Evolutionary conservation across 2,888 invertebrate genomes (phyloP).

Genomic region (Napeogenes inachia): DNA sequence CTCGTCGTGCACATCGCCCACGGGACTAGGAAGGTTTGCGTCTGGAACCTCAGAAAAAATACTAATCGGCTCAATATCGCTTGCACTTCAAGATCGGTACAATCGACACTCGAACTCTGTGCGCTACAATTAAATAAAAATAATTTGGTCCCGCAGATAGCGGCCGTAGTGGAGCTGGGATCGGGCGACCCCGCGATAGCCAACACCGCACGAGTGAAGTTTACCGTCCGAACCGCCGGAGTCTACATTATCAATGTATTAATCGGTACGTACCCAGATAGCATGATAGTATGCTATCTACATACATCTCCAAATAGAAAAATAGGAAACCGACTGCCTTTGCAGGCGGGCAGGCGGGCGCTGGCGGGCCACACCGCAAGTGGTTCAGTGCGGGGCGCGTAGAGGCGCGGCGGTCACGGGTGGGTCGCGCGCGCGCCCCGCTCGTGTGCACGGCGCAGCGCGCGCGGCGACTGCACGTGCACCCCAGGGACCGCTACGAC

Average conservation of each 20-base stretch:
- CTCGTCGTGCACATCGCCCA: conserved; percentile 92
- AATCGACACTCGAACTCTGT: neutral
- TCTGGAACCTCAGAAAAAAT: no score
- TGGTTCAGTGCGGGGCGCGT: conserved; percentile 91
- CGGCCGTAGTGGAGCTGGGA: conserved; percentile 91
- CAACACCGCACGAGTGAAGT: conserved; percentile 92
- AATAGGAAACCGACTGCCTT: no score
- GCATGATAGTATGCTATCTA: neutral
- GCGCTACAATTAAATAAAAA: neutral
- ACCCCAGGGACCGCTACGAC: conserved; percentile 94
- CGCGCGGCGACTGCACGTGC: conserved; percentile 87
- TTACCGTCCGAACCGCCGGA: conserved; percentile 94
- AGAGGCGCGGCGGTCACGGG: conserved; percentile 45
- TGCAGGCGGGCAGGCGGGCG: conserved; percentile 83
- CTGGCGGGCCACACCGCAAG: conserved; percentile 91
- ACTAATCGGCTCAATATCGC: neutral
- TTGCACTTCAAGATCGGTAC: neutral
- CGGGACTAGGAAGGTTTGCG: conserved; percentile 84
- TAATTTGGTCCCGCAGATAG: conserved; percentile 71
- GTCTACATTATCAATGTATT: conserved; percentile 91
- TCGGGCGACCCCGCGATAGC: conserved; percentile 91
- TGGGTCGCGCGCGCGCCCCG: conserved; percentile 58
- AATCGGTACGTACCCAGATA: conserved; percentile 71
- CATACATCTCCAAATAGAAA: no score
- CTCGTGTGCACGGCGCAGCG: conserved; percentile 84